These are phyloP conservation scores for Gonatopus flavifemur DNA, from an alignment of 1,140 invertebrate species.

Conservation along the genomic window DNA sequence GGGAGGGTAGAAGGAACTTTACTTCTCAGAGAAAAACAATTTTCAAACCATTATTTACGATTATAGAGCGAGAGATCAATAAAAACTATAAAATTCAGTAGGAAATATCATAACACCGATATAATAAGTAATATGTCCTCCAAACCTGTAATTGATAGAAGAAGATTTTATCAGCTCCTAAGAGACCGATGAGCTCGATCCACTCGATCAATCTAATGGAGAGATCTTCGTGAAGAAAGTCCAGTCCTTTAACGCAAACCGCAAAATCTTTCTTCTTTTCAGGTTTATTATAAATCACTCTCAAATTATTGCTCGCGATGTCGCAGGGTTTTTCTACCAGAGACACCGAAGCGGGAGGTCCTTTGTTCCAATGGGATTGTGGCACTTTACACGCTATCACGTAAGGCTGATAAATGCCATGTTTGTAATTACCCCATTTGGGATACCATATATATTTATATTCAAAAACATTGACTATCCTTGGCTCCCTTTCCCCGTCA, in stretches of 20 bases:
- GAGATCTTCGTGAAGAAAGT: conserved; percentile 89
- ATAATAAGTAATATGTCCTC: conserved; percentile 33
- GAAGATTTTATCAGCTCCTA: conserved; percentile 91
- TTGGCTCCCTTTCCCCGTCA: conserved; percentile 75
- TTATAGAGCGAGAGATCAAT: too few relatives aligned
- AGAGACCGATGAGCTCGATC: conserved; percentile 83
- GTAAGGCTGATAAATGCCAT: conserved; percentile 89
- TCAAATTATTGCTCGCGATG: conserved; percentile 82
- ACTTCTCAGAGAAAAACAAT: too few relatives aligned
- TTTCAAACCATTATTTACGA: too few relatives aligned
- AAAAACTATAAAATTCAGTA: too few relatives aligned
- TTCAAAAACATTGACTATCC: conserved; percentile 78
- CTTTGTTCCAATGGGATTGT: conserved; percentile 68
- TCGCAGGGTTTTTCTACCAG: conserved; percentile 84
- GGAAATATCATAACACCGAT: too few relatives aligned
- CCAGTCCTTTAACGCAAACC: conserved; percentile 91
- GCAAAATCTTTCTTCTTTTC: conserved; percentile 79
- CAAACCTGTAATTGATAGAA: conserved; percentile 87
- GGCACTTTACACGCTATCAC: conserved; percentile 86
- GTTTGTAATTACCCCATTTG: conserved; percentile 93
- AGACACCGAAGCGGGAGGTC: conserved; percentile 79
- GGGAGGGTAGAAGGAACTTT: too few relatives aligned
- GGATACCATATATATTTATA: conserved; percentile 94
- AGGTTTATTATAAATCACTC: conserved; percentile 80
- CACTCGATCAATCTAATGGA: conserved; percentile 91